These are phyloP conservation scores for Agonopterix heracliana DNA, from an alignment of 2,888 invertebrate species.

Conservation along the genomic window DNA sequence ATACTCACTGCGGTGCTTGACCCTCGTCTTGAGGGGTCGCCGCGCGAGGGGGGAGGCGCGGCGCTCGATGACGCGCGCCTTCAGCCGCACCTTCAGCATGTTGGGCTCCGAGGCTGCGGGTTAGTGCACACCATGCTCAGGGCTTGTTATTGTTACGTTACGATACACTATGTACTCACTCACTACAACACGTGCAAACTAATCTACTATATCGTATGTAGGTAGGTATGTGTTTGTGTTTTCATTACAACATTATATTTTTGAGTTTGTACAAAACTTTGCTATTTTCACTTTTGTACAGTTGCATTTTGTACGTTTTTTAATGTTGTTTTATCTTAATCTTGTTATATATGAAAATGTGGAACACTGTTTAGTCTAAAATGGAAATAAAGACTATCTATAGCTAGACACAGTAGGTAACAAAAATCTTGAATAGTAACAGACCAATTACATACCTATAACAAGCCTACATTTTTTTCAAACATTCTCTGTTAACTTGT, in stretches of 20 bases:
- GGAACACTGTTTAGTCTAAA: no score
- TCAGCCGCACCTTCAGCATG: constrained; percentile 93
- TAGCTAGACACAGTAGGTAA: no score
- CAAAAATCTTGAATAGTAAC: no score
- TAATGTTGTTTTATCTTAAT: no score
- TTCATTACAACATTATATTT: background rate
- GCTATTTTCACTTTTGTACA: no score
- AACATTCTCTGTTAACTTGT: no score
- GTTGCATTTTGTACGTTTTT: no score
- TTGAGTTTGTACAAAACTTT: no score
- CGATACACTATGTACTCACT: constrained; percentile 1
- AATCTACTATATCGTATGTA: background rate
- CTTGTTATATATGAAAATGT: no score
- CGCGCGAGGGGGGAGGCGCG: constrained; percentile 94
- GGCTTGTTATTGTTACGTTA: constrained; percentile 17
- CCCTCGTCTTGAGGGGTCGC: constrained; percentile 84
- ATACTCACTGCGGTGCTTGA: constrained; percentile 77
- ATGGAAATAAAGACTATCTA: no score
- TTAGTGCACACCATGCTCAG: constrained; percentile 53
- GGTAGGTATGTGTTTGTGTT: background rate
- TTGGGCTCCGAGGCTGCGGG: constrained; percentile 95
- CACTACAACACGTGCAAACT: background rate
- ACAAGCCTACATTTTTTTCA: no score
- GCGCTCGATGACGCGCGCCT: constrained; percentile 96
- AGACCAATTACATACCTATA: no score